These are phyloP conservation scores for Hololepta plana DNA, from an alignment of 2,888 invertebrate species.

Conservation along the genomic window DNA sequence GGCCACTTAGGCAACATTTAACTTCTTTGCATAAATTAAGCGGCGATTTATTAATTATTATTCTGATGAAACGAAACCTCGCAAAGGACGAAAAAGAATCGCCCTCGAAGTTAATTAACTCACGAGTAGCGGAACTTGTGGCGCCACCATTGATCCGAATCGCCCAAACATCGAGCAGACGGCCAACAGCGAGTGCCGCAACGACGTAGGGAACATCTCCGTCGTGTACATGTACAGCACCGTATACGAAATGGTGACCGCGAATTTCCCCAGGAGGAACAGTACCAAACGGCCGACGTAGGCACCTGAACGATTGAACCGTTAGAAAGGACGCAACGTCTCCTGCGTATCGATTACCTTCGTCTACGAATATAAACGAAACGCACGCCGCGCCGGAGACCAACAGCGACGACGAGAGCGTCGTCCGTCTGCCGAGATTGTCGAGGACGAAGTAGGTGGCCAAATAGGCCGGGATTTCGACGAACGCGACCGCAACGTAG, in stretches of 20 bases:
- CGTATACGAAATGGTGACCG: constrained; percentile 46
- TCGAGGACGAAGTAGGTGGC: constrained; percentile 42
- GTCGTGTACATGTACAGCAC: constrained; percentile 49
- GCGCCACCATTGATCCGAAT: constrained; percentile 48
- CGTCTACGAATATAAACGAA: constrained; percentile 30
- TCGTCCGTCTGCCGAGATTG: constrained; percentile 40
- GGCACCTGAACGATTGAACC: constrained; percentile 21
- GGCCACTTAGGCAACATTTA: too few relatives aligned
- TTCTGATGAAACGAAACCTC: neutral
- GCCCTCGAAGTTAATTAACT: constrained; percentile 10
- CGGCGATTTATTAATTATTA: too few relatives aligned
- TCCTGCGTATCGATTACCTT: constrained; percentile 8
- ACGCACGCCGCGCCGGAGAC: constrained; percentile 39
- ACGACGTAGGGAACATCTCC: constrained; percentile 51
- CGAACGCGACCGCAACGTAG: constrained; percentile 42
- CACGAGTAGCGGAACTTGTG: constrained; percentile 49
- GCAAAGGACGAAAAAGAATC: neutral
- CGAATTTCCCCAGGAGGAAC: constrained; percentile 44
- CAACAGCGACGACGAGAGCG: constrained; percentile 40
- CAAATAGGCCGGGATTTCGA: constrained; percentile 55
- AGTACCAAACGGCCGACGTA: constrained; percentile 45
- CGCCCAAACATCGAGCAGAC: constrained; percentile 52
- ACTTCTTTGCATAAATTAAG: too few relatives aligned
- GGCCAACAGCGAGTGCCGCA: constrained; percentile 45
- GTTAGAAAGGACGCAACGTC: constrained; percentile 2